Conservation (phyloP, 2,797 vertebrate genomes). For the Taenioides sp. region DNA sequence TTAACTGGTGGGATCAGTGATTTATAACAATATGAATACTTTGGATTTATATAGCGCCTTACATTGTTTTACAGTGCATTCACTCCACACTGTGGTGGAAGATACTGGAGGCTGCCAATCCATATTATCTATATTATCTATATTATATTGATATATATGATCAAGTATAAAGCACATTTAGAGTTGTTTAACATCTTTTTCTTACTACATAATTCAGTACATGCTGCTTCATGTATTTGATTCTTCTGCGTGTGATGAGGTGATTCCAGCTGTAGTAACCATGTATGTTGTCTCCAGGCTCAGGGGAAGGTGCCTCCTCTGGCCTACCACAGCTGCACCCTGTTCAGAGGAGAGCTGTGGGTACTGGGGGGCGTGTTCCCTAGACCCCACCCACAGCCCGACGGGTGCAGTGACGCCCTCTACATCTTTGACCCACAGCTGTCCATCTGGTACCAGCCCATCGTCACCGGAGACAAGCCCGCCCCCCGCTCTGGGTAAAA, state of each 20-base stretch:
- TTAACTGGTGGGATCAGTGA: too few relatives aligned
- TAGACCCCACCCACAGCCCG: conserved; percentile 75
- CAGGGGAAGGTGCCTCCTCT: conserved; percentile 81
- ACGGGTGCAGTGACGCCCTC: conserved; percentile 82
- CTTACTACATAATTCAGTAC: too few relatives aligned
- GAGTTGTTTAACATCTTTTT: too few relatives aligned
- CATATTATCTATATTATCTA: too few relatives aligned
- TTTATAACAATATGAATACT: too few relatives aligned
- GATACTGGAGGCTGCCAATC: too few relatives aligned
- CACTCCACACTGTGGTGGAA: too few relatives aligned
- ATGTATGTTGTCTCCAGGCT: conserved; percentile 54
- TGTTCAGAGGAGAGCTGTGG: conserved; percentile 81
- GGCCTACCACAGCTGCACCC: conserved; percentile 80
- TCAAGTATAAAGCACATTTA: too few relatives aligned
- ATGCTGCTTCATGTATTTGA: background rate
- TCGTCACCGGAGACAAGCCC: conserved; percentile 79
- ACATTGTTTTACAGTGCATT: too few relatives aligned
- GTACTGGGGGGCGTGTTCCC: conserved; percentile 82
- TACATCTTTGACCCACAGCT: conserved; percentile 84
- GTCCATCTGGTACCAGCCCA: conserved; percentile 82
- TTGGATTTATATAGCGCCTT: too few relatives aligned
- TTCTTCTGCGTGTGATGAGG: background rate
- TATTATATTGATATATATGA: too few relatives aligned
- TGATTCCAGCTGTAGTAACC: too few relatives aligned
- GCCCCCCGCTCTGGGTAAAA: conserved; percentile 73